Evolutionary conservation across 2,113 vertebrate genomes (phyloP), one percentile per base, ranked within the genome.

Genomic region (Dicrurus megarhynchus): DNA sequence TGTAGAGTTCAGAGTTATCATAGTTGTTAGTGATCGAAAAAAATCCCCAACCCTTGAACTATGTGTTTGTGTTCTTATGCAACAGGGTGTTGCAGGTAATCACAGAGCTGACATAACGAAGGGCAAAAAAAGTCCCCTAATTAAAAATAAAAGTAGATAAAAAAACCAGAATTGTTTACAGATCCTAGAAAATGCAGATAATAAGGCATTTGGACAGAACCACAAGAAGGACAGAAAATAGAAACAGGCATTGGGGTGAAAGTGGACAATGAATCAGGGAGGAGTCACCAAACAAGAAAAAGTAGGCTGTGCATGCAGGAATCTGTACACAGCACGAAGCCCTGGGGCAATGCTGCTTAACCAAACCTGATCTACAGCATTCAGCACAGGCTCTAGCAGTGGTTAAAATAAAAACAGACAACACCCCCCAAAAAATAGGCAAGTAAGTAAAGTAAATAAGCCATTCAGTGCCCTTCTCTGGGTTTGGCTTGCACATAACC

Each of bases 341-440:
- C 87, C 68, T 61, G 61, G 68, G 64, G 92, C 85, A 59, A 28
- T 35, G 22, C 33, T 94, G 59, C 9, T 79, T 80, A 93, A 73
- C 78, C 63, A 91, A 94, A 95, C 95, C 87, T 90, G 93, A 93
- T 80, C 79, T 83, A 32, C 93, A 88, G 75, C 94, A 94, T 96
- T 96, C 90, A 91, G 59, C 55, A 74, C 27, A 47, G 55, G 27
- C 12, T 77, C 55, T 73, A 50, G 39, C 50, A 12, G 21, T 23
- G 42, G 80, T 59, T 63, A 55, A 85, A 87, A 53, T 17, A 49
- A 82, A 93, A 93, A 42, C 10, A 84, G 41, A 60, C 17, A 47
- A 19, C 61, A 30, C 21, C 17, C 3, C 7, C 8, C 6, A 46
- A 50, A 47, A 52, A 35, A 61, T 13, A 75, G 16, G 2, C 14